Evolutionary conservation across 2,797 vertebrate genomes (phyloP).

Genomic region (Phalanger gymnotis): DNA sequence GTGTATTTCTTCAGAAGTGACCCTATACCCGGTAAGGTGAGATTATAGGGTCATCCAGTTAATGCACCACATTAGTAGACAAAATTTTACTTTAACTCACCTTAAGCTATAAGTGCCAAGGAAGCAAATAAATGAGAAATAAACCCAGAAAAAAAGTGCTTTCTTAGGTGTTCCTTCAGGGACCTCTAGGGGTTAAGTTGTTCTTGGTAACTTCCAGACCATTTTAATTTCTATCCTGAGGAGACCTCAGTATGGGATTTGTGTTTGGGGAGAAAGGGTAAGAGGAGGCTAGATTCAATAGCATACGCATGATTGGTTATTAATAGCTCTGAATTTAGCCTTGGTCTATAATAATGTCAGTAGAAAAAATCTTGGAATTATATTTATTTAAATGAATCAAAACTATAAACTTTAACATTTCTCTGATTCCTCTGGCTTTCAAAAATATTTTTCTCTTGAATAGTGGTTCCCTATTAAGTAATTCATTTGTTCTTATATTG

Average conservation of each 20-base stretch:
- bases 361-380: slow-evolving; percentile 53
- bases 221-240: slow-evolving; percentile 75
- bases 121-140: neutral
- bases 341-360: slow-evolving; percentile 64
- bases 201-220: slow-evolving; percentile 81
- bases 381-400: slow-evolving; percentile 61
- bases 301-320: slow-evolving; percentile 60
- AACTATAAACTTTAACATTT: slow-evolving; percentile 38
- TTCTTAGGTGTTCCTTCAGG: neutral
- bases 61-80: neutral
- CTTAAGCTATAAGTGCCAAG: neutral
- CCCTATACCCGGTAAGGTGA: neutral
- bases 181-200: slow-evolving; percentile 13
- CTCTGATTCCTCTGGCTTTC: slow-evolving; percentile 22
- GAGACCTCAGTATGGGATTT: slow-evolving; percentile 49
- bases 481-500: neutral
- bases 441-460: neutral
- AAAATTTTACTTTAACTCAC: neutral
- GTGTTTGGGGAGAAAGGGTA: slow-evolving; percentile 46
- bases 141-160: neutral
- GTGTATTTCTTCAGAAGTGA: neutral
- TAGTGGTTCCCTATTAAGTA: slow-evolving; percentile 17
- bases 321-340: slow-evolving; percentile 75
- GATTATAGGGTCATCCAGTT: neutral
- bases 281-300: slow-evolving; percentile 24